Evolutionary conservation across 2,113 vertebrate species (phyloP), one percentile per base, ranked within the genome.

Genomic region (Progne subis): DNA sequence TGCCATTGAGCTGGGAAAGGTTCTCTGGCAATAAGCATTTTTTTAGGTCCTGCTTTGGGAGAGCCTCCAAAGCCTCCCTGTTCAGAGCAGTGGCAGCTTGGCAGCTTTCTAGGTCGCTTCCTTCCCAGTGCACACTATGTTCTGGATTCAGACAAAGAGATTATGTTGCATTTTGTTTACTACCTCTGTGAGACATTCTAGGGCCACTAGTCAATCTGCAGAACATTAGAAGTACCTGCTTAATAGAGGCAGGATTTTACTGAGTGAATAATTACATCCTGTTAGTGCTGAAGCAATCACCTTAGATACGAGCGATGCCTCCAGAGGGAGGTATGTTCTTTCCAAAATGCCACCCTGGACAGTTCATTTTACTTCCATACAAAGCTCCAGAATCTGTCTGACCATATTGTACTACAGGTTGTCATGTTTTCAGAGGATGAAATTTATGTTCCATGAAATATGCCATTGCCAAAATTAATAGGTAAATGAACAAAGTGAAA

Each of bases 401-500:
- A 64, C 81, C 84, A 96, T 95, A 95, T 82, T 94, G 60, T 91
- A 80, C 65, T 95, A 69, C 95, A 96, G 91, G 88, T 93, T 93
- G 86, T 93, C 94, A 50, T 95, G 87, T 97, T 97, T 96, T 92
- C 82, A 92, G 91, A 96, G 85, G 81, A 92, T 96, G 94, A 90
- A 89, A 80, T 98, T 97, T 98, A 97, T 97, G 94, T 96, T 88
- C 96, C 82, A 16, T 97, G 96, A 97, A 98, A 97, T 95, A 97
- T 80, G 69, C 88, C 84, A 95, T 97, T 97, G 95, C 67, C 92
- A 97, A 96, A 97, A 98, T 98, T 98, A 98, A 97, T 97, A 97
- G 92, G 80, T 96, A 97, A 97, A 97, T 98, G 95, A 98, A 91
- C 91, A 95, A 97, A 97, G 89, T 95, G 80, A 96, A 98, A 97